Conservation (phyloP, 2,113 vertebrate genomes). For the Empidonax traillii region DNA sequence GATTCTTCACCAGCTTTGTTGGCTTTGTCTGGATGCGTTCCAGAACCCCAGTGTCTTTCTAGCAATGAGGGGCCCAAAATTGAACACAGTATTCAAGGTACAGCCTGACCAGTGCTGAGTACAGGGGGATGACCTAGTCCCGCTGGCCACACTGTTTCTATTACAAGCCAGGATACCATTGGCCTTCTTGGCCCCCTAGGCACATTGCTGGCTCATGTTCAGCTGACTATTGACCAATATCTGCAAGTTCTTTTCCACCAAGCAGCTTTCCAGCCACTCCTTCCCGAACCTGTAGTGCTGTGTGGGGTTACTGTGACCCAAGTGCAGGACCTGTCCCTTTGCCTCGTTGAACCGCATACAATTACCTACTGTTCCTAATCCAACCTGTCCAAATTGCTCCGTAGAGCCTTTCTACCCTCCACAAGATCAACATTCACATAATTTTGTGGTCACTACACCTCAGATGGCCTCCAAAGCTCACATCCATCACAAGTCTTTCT, state of each 20-base stretch:
- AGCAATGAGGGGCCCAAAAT: not conserved
- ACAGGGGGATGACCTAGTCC: accelerated
- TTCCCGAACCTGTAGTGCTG: not conserved
- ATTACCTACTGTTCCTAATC: not conserved
- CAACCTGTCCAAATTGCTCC: not conserved
- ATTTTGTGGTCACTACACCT: too few relatives aligned
- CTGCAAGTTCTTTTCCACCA: not conserved
- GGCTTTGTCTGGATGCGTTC: accelerated
- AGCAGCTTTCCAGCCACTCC: not conserved
- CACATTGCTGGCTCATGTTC: not conserved
- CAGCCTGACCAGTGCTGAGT: not conserved
- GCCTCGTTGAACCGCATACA: not conserved
- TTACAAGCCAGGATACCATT: not conserved
- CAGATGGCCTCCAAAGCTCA: not conserved
- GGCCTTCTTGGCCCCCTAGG: not conserved
- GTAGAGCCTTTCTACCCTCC: not conserved
- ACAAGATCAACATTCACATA: not conserved
- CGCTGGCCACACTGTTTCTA: not conserved
- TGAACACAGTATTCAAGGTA: accelerated
- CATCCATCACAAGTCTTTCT: not conserved
- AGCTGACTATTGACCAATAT: not conserved
- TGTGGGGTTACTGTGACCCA: not conserved
- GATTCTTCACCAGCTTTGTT: not conserved
- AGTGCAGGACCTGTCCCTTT: not conserved
- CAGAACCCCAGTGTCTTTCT: not conserved